These are phyloP conservation scores for Trichonephila clavipes DNA, from an alignment of 1,140 invertebrate species.

Conservation along the genomic window DNA sequence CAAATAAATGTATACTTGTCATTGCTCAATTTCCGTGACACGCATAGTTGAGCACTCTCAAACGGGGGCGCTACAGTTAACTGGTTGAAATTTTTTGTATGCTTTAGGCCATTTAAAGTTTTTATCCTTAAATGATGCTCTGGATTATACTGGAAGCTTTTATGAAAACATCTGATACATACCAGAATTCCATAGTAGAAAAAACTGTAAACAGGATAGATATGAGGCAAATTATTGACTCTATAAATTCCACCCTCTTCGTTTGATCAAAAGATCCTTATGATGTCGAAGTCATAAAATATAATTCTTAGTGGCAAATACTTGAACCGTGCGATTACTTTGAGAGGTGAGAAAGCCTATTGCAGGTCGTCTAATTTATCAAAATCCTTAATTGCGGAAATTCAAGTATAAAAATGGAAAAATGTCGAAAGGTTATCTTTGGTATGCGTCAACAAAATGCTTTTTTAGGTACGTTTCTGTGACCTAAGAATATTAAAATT, in stretches of 20 bases:
- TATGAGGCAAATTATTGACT: too few species aligned
- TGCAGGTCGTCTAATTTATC: conserved; percentile 39
- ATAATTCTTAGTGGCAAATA: not conserved
- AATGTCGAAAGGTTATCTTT: conserved; percentile 1
- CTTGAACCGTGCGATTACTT: conserved; percentile 6
- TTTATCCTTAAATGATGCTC: too few species aligned
- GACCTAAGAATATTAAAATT: not conserved
- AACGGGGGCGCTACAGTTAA: too few species aligned
- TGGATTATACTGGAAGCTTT: too few species aligned
- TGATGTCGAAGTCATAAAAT: not conserved
- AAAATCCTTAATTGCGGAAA: conserved; percentile 50
- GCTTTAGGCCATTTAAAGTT: too few species aligned
- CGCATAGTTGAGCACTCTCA: too few species aligned
- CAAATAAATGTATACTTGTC: too few species aligned
- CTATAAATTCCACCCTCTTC: not conserved
- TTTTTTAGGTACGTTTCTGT: conserved; percentile 4
- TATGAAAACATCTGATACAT: too few species aligned
- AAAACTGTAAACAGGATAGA: too few species aligned
- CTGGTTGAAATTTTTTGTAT: too few species aligned
- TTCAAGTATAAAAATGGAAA: conserved; percentile 12
- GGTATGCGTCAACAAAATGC: conserved; percentile 5
- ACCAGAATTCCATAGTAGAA: too few species aligned
- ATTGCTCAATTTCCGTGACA: too few species aligned
- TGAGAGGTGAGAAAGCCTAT: not conserved
- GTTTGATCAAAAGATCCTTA: not conserved